Percentiles rank a stretch among this genome's conserved stretches.
Evolutionary conservation across 1,140 invertebrate genomes (phyloP).

Genomic region (Drosophila ercepeae): DNA sequence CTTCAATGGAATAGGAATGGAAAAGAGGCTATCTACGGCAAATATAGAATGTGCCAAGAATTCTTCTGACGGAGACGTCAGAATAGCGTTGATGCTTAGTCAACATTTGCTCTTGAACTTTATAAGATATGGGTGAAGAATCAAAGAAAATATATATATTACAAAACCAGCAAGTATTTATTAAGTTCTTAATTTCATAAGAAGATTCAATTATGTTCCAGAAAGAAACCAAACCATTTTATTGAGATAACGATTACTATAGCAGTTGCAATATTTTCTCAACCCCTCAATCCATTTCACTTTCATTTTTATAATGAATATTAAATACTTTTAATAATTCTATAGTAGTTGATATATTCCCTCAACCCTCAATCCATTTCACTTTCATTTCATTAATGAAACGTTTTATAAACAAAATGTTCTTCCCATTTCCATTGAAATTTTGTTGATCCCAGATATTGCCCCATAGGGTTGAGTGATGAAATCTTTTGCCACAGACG

Average conservation of each 20-base stretch:
- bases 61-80: not conserved
- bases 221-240: not conserved
- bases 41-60: not conserved
- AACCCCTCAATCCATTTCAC: too few species aligned
- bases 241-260: too few species aligned
- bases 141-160: not conserved
- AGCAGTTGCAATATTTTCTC: too few species aligned
- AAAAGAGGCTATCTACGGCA: slow-evolving; percentile 16
- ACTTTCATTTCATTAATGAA: slow-evolving; percentile 11
- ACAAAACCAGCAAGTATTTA: too few species aligned
- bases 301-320: too few species aligned
- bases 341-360: too few species aligned
- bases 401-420: slow-evolving; percentile 30
- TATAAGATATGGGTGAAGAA: not conserved
- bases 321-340: too few species aligned
- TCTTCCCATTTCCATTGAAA: not conserved
- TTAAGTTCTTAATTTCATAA: too few species aligned
- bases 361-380: too few species aligned
- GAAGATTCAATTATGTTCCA: too few species aligned
- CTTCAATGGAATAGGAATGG: not conserved
- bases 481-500: slow-evolving; percentile 28
- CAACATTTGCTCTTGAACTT: not conserved
- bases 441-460: slow-evolving; percentile 44
- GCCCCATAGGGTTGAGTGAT: slow-evolving; percentile 42
- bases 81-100: not conserved